Conservation (phyloP, 1,140 invertebrate genomes). For the Papilio polytes region DNA sequence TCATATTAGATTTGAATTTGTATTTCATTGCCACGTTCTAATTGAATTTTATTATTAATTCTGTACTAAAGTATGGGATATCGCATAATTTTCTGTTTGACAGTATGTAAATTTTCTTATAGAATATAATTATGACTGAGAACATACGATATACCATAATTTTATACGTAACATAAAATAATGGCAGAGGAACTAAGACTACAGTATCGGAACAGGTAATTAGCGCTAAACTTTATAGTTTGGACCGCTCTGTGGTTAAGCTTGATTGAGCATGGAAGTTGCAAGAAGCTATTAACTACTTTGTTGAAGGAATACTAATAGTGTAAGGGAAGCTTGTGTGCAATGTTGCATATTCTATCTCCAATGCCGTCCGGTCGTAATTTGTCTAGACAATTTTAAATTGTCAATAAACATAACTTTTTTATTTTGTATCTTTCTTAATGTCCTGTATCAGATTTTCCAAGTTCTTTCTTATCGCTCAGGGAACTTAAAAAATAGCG, state of each 20-base stretch:
- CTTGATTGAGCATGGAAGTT: conserved; percentile 27
- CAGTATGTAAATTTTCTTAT: not conserved
- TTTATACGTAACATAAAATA: not conserved
- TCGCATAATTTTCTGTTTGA: too few relatives aligned
- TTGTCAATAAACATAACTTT: too few relatives aligned
- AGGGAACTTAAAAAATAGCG: not conserved
- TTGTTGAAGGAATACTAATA: not conserved
- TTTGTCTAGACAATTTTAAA: too few relatives aligned
- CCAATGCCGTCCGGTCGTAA: too few relatives aligned
- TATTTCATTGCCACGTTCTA: not conserved
- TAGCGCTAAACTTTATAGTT: conserved; percentile 19
- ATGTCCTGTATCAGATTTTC: too few relatives aligned
- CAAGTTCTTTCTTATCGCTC: not conserved
- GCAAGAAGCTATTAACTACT: conserved; percentile 22
- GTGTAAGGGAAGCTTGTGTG: too few relatives aligned
- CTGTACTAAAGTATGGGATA: not conserved
- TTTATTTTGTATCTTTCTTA: too few relatives aligned
- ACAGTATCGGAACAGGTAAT: not conserved
- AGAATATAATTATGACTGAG: not conserved
- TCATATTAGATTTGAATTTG: not conserved
- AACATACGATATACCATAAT: not conserved
- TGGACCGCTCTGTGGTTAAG: conserved; percentile 11
- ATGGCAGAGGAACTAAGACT: not conserved
- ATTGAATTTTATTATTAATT: not conserved
- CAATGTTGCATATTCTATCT: too few relatives aligned